Conservation (phyloP, 2,797 vertebrate genomes). For the Echeneis naucrates region DNA sequence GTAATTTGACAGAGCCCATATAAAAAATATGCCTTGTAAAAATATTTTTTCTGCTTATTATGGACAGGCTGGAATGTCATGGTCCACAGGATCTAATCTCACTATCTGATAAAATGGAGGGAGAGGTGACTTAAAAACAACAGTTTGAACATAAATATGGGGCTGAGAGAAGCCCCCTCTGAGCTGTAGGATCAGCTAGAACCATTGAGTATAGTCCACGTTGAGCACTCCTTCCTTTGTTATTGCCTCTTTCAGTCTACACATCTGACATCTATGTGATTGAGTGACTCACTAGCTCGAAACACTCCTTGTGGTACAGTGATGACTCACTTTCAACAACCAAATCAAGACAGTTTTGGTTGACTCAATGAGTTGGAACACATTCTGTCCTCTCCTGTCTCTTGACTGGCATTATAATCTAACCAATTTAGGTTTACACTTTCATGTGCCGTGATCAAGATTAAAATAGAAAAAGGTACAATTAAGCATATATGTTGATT, state of each 20-base stretch:
- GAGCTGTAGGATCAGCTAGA: constrained; percentile 60
- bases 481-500: constrained; percentile 24
- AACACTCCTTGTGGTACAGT: constrained; percentile 9
- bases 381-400: background rate
- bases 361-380: constrained; percentile 28
- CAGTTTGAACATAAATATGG: constrained; percentile 38
- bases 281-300: constrained; percentile 32
- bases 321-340: constrained; percentile 19
- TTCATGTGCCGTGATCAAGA: constrained; percentile 8
- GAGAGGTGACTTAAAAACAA: constrained; percentile 42
- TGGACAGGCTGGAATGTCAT: constrained; percentile 46
- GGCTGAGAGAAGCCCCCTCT: constrained; percentile 34
- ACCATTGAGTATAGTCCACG: constrained; percentile 16
- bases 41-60: constrained; percentile 1
- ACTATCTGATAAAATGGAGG: constrained; percentile 21
- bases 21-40: background rate
- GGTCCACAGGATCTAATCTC: constrained; percentile 21
- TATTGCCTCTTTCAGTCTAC: constrained; percentile 19
- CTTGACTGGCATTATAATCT: background rate
- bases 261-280: constrained; percentile 29
- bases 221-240: constrained; percentile 51
- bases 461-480: constrained; percentile 11
- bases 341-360: constrained; percentile 24
- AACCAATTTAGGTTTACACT: background rate
- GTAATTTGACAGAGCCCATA: background rate